A percentile compares a stretch with the other conserved stretches of the same genome.
phyloP scores from a whole-genome alignment of 2,113 vertebrate genomes.

The Alectura lathami region DNA sequence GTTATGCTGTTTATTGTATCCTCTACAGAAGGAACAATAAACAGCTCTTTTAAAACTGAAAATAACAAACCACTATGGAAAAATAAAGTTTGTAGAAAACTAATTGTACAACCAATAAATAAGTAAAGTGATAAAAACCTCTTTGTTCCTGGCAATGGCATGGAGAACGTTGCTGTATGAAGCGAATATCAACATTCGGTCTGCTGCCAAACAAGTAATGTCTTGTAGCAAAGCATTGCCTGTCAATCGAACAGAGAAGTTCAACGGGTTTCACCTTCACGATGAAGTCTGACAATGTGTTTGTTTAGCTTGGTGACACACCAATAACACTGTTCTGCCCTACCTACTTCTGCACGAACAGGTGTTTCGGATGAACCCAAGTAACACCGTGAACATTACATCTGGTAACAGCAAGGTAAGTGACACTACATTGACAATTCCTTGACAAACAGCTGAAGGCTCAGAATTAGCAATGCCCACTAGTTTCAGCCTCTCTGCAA shows the following conservation, averaged over 20 bases:
- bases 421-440: neutral
- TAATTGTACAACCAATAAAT: neutral
- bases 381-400: neutral
- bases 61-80: accelerated
- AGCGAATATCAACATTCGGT: slow-evolving; percentile 90
- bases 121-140: slow-evolving; percentile 71
- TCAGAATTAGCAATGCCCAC: neutral
- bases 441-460: too few species aligned
- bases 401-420: neutral
- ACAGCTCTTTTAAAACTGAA: neutral
- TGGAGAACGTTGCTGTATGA: slow-evolving; percentile 81
- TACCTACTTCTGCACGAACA: neutral
- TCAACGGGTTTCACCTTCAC: neutral
- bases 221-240: slow-evolving; percentile 91
- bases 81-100: neutral
- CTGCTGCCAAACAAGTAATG: slow-evolving; percentile 89
- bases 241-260: slow-evolving; percentile 58
- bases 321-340: neutral
- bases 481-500: neutral
- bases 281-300: neutral
- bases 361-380: neutral
- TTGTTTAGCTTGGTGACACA: neutral
- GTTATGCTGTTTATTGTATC: neutral
- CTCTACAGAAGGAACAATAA: neutral
- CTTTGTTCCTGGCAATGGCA: slow-evolving; percentile 90